Evolutionary conservation across 92 coral and sea anemone species (phyloP).

Genomic region (Phenganax subtilis): DNA sequence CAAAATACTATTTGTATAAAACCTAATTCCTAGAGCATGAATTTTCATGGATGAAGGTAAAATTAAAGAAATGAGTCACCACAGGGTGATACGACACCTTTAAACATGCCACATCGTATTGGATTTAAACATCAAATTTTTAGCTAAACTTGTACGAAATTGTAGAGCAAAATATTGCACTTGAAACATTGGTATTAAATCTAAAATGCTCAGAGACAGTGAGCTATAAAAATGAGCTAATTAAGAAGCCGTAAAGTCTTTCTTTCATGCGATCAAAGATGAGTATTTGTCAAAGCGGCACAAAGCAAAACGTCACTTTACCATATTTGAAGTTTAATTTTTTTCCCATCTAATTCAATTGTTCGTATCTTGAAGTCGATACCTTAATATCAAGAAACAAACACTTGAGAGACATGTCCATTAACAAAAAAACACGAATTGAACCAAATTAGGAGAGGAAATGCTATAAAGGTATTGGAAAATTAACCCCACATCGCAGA

Average conservation of each 20-base stretch:
- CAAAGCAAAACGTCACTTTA: slow-evolving; percentile 24
- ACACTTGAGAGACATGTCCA: background rate
- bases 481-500: slow-evolving; percentile 12
- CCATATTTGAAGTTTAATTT: slow-evolving; percentile 98
- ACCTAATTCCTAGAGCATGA: background rate
- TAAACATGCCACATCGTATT: background rate
- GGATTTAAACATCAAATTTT: background rate
- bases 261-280: background rate
- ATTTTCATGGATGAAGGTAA: background rate
- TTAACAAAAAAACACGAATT: background rate
- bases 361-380: slow-evolving; percentile 97
- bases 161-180: background rate
- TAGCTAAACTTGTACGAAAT: background rate
- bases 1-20: background rate
- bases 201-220: background rate
- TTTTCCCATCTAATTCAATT: slow-evolving; percentile 94
- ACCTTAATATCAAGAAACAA: slow-evolving; percentile 59
- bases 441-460: background rate
- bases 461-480: slow-evolving; percentile 10
- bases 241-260: background rate
- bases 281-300: background rate
- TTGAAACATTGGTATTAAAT: background rate
- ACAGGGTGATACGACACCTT: background rate
- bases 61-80: background rate
- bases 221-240: background rate